Conservation (phyloP, 2,113 vertebrate genomes). For the Podarcis muralis region DNA sequence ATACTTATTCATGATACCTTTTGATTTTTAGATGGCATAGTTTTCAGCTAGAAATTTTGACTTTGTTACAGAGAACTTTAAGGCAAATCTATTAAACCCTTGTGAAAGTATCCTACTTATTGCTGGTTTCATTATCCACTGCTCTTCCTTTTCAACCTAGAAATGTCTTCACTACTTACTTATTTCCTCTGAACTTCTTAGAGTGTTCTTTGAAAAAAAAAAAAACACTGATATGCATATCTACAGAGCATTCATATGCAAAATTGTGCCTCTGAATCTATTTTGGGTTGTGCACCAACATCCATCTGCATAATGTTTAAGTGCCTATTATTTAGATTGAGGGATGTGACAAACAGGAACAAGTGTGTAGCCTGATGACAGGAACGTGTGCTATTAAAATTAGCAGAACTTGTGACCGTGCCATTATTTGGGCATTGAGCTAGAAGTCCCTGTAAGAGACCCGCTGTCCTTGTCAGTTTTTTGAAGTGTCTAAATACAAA, state of each 20-base stretch:
- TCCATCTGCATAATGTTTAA: slow-evolving; percentile 16
- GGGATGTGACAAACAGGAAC: slow-evolving; percentile 11
- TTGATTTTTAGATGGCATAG: background rate
- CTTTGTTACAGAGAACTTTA: background rate
- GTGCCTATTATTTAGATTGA: background rate
- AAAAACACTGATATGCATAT: slow-evolving; percentile 8
- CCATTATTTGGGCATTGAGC: background rate
- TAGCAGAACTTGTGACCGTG: background rate
- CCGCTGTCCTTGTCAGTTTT: background rate
- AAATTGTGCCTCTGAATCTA: slow-evolving; percentile 7
- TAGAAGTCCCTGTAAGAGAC: background rate
- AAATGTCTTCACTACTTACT: slow-evolving; percentile 13
- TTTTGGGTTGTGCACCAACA: slow-evolving; percentile 12
- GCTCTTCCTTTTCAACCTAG: slow-evolving; percentile 11
- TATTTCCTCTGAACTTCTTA: background rate
- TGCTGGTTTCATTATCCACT: background rate
- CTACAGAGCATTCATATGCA: background rate
- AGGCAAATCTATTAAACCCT: background rate
- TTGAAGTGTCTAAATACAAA: background rate
- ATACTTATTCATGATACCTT: background rate
- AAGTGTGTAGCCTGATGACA: background rate
- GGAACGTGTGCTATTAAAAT: background rate
- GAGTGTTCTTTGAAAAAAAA: background rate
- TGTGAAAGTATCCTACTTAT: background rate
- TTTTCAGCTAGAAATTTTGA: background rate